Conservation (phyloP, 2,113 vertebrate genomes). For the Suricata suricatta region DNA sequence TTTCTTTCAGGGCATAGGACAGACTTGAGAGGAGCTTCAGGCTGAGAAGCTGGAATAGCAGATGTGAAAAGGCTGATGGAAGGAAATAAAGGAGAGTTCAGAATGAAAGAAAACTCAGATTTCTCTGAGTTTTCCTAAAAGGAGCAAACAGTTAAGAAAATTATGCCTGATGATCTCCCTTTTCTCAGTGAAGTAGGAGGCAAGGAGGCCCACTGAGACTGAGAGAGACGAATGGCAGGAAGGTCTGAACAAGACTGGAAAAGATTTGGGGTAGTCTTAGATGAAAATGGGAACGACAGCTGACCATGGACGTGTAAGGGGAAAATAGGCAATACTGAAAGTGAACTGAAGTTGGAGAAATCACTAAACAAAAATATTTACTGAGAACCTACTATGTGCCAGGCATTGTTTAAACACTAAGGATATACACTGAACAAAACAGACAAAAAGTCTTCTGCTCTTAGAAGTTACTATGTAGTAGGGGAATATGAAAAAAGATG, state of each 20-base stretch:
- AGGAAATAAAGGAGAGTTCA: not conserved
- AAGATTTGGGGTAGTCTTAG: not conserved
- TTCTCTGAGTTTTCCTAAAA: not conserved
- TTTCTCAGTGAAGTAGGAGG: not conserved
- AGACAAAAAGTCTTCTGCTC: not conserved
- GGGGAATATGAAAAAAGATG: not conserved
- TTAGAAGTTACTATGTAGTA: not conserved
- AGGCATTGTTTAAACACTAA: not conserved
- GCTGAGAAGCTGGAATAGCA: not conserved
- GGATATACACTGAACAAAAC: not conserved
- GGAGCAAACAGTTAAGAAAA: not conserved
- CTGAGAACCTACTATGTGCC: not conserved
- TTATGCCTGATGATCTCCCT: not conserved
- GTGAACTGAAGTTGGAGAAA: not conserved
- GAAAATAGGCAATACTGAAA: not conserved
- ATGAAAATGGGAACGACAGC: not conserved
- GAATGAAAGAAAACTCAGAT: conserved; percentile 7
- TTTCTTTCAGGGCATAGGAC: not conserved
- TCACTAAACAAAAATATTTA: conserved; percentile 13
- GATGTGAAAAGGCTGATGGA: not conserved
- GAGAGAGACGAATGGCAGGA: not conserved
- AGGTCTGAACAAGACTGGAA: not conserved
- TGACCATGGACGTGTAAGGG: not conserved
- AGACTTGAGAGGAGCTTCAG: not conserved
- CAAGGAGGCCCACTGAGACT: not conserved